Evolutionary conservation across 2,888 invertebrate species (phyloP), one percentile per base, ranked within the genome.

Genomic region (Parapristionchus giblindavisi): DNA sequence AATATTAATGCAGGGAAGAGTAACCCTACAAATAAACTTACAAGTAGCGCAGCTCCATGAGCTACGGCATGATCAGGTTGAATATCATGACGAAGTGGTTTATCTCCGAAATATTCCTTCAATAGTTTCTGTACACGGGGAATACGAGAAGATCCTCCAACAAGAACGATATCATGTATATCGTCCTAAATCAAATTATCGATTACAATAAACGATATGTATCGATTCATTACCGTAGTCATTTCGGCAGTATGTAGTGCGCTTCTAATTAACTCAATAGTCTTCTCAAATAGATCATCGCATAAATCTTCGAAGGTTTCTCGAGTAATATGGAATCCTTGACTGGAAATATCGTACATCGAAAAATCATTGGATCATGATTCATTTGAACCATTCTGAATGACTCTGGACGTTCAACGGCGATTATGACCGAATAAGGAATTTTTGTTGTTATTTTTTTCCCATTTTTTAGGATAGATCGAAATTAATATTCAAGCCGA

Each of bases 141-240:
- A 70, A 70, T 70, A 8, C 70, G 70, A 54, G 70, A 54, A 6
- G 70, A 70, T 11, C 70, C 70, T 32, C 70, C 70, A 3, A 70
- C 70, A 2, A 70, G 54, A 14, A 70, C 52, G 17, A 70, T 54
- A 21, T 70, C 70, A 21, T 70, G n/a, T 8, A 56, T 11, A 24
- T 8, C 56, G 8, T 8, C 24, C 56, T 56, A 24, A n/a, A 56
- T 24, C 6, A 8, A 21, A 11, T 8, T 27, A 56, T 24, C 17
- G 14, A 56, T 24, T 56, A 21, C 56, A 48, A 48, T 11, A 14
- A 48, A 14, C 11, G 21, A 48, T 14, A 48, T 48, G 21, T 48
- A 48, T 14, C 48, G 48, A 48, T n/a, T n/a, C n/a, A n/a, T n/a
- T n/a, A n/a, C n/a, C n/a, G n/a, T n/a, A n/a, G n/a, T n/a, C n/a